Conservation (phyloP, 2,888 invertebrate species). For the Celastrina argiolus region DNA sequence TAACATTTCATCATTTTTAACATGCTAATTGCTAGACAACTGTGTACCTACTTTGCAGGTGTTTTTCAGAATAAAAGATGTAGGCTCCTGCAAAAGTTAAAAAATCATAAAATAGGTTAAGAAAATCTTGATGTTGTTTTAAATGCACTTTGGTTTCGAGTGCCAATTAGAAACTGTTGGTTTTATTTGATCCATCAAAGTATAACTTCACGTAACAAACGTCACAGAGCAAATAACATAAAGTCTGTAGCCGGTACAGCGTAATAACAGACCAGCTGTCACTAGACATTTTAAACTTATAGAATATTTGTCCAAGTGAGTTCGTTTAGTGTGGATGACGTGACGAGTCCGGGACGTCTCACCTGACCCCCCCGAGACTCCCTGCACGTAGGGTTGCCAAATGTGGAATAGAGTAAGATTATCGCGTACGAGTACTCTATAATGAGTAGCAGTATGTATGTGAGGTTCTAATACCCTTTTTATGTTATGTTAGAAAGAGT, state of each 20-base stretch:
- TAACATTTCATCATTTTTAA: neutral
- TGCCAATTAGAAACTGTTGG: too few species aligned
- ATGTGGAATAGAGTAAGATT: too few species aligned
- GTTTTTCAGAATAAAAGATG: too few species aligned
- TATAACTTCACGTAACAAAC: neutral
- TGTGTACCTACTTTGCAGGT: too few species aligned
- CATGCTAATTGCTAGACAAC: too few species aligned
- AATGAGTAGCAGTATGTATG: too few species aligned
- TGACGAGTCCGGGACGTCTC: slow-evolving; percentile 34
- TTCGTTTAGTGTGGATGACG: slow-evolving; percentile 28
- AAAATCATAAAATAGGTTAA: neutral
- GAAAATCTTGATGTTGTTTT: too few species aligned
- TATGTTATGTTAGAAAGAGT: too few species aligned
- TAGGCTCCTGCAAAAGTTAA: neutral
- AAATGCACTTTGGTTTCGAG: too few species aligned
- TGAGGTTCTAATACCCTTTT: too few species aligned
- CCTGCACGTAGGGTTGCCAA: neutral
- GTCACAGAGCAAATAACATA: neutral
- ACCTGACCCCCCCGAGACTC: slow-evolving; percentile 28
- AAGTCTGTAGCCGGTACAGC: neutral
- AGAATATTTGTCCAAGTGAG: slow-evolving; percentile 22
- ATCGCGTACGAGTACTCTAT: too few species aligned
- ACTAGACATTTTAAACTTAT: slow-evolving; percentile 15
- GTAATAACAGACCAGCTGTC: neutral
- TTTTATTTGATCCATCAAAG: neutral